Evolutionary conservation across 2,113 vertebrate genomes (phyloP).

Genomic region (Tragelaphus scriptus): DNA sequence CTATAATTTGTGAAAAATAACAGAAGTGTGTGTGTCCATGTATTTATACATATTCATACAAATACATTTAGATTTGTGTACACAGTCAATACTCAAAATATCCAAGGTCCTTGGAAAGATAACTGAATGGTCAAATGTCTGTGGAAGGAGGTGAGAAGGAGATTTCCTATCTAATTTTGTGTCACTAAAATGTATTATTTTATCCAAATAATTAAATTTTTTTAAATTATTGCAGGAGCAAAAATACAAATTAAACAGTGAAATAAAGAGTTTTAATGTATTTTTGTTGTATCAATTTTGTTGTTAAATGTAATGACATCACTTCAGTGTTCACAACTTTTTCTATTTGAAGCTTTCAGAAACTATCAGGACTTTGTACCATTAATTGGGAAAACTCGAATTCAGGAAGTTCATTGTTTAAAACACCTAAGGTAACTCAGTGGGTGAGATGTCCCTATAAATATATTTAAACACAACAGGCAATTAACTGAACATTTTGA

Average conservation of each 20-base stretch:
- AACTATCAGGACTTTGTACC: neutral
- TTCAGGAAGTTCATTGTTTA: neutral
- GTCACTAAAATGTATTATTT: neutral
- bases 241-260: neutral
- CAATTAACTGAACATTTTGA: constrained; percentile 33
- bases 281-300: neutral
- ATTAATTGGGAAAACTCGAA: constrained; percentile 11
- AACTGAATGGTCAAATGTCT: neutral
- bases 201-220: neutral
- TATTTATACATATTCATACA: neutral
- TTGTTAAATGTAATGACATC: neutral
- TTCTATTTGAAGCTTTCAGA: neutral
- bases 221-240: neutral
- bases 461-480: constrained; percentile 19
- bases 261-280: neutral
- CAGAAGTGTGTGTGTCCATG: neutral
- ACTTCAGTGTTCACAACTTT: neutral
- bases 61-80: neutral
- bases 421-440: neutral
- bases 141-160: fast-evolving
- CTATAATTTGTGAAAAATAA: neutral
- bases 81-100: fast-evolving
- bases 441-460: neutral
- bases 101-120: neutral
- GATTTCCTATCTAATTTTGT: neutral